Percentiles rank a stretch among this genome's conserved stretches.
Conservation (phyloP, 2,797 vertebrate genomes). For the Xerus rutilus region DNA sequence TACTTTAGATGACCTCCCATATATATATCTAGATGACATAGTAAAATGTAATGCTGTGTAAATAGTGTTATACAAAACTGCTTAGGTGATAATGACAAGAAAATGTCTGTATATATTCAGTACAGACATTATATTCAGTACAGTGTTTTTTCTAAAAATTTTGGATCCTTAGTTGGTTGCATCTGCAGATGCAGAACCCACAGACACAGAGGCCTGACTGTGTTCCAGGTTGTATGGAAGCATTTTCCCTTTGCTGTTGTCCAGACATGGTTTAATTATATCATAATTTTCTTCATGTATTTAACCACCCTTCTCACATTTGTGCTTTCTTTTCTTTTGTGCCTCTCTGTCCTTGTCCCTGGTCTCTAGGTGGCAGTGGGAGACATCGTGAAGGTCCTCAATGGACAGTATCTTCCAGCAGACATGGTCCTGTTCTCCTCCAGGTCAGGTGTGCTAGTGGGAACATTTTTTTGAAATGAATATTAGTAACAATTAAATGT, state of each 20-base stretch:
- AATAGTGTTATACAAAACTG: background rate
- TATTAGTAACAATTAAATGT: background rate
- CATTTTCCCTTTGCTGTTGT: background rate
- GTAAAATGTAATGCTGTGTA: too few species aligned
- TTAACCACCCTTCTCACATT: conserved; percentile 6
- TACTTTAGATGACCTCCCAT: background rate
- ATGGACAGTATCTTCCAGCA: conserved; percentile 99
- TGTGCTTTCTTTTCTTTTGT: conserved; percentile 84
- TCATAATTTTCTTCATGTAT: conserved; percentile 1
- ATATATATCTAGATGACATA: background rate
- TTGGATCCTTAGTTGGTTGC: background rate
- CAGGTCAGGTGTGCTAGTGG: conserved; percentile 92
- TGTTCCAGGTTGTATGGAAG: background rate
- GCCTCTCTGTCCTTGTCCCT: conserved; percentile 89
- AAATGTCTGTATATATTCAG: background rate
- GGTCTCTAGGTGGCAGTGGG: conserved; percentile 98
- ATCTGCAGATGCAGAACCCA: too few species aligned
- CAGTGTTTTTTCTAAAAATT: background rate
- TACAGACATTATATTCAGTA: too few species aligned
- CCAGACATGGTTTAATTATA: background rate
- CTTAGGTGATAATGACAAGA: background rate
- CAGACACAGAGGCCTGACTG: background rate
- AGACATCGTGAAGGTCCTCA: conserved; percentile 99
- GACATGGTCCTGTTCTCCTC: conserved; percentile 99
- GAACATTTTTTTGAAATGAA: conserved; percentile 81